Percentiles rank a stretch among this genome's conserved stretches.
Conservation (phyloP, 2,113 vertebrate species). For the Brachirus orientalis region DNA sequence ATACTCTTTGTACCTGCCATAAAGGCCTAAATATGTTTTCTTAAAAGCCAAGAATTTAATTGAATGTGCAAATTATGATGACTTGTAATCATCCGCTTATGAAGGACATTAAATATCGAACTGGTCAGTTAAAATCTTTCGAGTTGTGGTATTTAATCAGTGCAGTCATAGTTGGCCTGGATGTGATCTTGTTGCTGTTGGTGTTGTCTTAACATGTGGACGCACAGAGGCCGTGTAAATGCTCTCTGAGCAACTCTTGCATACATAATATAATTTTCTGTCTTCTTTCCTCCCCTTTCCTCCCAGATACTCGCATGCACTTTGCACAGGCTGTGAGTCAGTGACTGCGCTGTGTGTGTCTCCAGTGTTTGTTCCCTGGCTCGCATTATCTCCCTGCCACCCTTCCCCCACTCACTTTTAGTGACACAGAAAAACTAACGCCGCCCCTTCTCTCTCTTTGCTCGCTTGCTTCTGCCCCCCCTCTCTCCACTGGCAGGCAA, state of each 20-base stretch:
- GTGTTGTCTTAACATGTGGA: constrained; percentile 11
- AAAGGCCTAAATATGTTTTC: constrained; percentile 2
- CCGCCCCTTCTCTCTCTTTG: constrained; percentile 62
- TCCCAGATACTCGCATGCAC: constrained; percentile 49
- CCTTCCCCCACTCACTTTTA: constrained; percentile 79
- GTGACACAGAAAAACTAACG: constrained; percentile 82
- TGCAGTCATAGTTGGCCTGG: constrained; percentile 35
- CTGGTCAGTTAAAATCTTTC: constrained; percentile 42
- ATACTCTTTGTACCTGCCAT: constrained; percentile 2
- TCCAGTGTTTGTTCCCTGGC: constrained; percentile 64
- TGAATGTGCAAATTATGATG: constrained; percentile 24
- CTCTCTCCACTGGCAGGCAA: constrained; percentile 66
- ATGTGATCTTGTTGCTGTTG: constrained; percentile 22
- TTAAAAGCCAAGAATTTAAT: neutral
- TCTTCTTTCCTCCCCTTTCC: constrained; percentile 36
- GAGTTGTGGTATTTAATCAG: constrained; percentile 57
- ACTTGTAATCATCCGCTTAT: constrained; percentile 27
- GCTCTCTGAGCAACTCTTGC: constrained; percentile 63
- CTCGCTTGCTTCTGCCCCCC: constrained; percentile 53
- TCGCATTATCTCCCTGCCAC: constrained; percentile 69
- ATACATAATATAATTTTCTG: constrained; percentile 62
- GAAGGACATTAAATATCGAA: constrained; percentile 59
- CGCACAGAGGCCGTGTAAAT: constrained; percentile 23
- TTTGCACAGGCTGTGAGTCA: constrained; percentile 67
- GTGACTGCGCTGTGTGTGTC: constrained; percentile 63